These are phyloP conservation scores for Bombus confusus DNA, from an alignment of 1,140 invertebrate species.

Conservation along the genomic window DNA sequence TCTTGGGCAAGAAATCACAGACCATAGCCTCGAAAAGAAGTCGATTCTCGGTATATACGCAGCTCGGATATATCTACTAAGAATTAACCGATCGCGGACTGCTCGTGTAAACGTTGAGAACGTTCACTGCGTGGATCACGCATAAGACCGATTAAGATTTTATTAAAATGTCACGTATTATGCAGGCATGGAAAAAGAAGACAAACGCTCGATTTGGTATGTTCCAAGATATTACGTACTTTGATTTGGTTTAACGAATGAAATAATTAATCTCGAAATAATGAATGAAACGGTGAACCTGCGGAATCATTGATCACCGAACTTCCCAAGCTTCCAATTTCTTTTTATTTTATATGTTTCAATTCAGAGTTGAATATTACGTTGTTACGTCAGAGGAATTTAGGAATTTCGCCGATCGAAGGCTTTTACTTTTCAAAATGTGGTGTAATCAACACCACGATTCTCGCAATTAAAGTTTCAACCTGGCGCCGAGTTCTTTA, in stretches of 20 bases:
- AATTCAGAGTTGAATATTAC: neutral
- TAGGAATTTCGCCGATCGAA: no score
- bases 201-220: no score
- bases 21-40: neutral
- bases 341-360: neutral
- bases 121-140: neutral
- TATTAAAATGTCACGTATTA: neutral
- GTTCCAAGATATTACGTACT: neutral
- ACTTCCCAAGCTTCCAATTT: neutral
- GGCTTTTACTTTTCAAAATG: no score
- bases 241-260: no score
- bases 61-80: neutral
- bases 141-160: neutral
- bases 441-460: neutral
- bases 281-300: neutral
- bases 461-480: neutral
- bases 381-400: neutral
- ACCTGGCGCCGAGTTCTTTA: neutral
- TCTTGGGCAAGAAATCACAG: neutral
- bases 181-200: neutral
- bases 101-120: neutral
- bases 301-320: neutral
- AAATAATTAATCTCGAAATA: no score
- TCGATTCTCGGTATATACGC: slow-evolving; percentile 6
- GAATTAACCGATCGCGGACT: neutral